These are phyloP conservation scores for Laspeyria flexula DNA, from an alignment of 2,888 invertebrate species.

Conservation along the genomic window DNA sequence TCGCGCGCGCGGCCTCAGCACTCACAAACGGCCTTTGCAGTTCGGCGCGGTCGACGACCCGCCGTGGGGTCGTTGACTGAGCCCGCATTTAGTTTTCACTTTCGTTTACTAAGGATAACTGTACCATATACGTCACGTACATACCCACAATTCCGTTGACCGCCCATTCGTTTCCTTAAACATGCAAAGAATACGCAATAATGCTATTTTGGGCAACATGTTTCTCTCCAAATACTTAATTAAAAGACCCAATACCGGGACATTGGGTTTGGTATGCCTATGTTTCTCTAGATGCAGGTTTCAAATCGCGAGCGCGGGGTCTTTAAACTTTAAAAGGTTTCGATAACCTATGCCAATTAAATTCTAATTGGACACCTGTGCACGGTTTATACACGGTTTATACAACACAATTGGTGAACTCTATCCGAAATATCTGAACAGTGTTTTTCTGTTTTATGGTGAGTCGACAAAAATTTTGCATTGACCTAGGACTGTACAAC, in stretches of 20 bases:
- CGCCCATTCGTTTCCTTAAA: conserved; percentile 60
- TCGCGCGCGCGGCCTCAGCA: conserved; percentile 82
- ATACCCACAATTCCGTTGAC: conserved; percentile 60
- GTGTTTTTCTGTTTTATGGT: conserved; percentile 5
- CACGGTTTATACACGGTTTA: conserved; percentile 6
- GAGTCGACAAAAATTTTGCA: conserved; percentile 19
- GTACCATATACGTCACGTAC: conserved; percentile 80
- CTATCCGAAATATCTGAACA: conserved; percentile 10
- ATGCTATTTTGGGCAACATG: conserved; percentile 23
- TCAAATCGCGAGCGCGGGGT: conserved; percentile 23
- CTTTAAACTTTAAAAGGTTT: conserved; percentile 37
- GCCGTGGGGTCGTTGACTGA: conserved; percentile 75
- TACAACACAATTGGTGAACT: conserved; percentile 4
- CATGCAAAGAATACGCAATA: conserved; percentile 64
- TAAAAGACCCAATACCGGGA: conserved; percentile 10
- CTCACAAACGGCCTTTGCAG: conserved; percentile 86
- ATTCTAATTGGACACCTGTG: conserved; percentile 26
- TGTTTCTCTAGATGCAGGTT: conserved; percentile 13
- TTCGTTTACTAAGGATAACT: conserved; percentile 86
- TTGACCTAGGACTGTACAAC: conserved; percentile 43
- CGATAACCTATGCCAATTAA: conserved; percentile 36
- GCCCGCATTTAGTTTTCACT: conserved; percentile 85
- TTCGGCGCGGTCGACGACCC: conserved; percentile 84
- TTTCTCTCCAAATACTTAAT: conserved; percentile 12
- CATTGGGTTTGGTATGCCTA: conserved; percentile 3